Evolutionary conservation across 2,888 invertebrate species (phyloP), one percentile per base, ranked within the genome.

Genomic region (Cephus pygmeus): DNA sequence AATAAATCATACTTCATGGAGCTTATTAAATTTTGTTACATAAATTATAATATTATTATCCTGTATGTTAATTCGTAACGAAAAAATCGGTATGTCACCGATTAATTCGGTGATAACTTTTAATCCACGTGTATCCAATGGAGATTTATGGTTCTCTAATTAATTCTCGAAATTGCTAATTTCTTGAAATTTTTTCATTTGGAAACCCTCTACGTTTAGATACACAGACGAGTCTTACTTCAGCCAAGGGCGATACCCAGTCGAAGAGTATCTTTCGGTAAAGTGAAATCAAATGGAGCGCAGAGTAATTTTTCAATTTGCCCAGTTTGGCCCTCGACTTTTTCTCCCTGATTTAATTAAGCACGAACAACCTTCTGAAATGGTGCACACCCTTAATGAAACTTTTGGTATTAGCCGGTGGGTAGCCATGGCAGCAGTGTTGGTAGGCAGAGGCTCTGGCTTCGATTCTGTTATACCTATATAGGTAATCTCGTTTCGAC

Each of bases 341-440:
- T 56, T 68, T 33, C 33, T 31, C 71, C 69, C 84, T 85, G 87
- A 87, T 87, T 87, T 87, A 87, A 87, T 87, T 88, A 88, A 86
- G 84, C 84, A 81, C 81, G 83, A 71, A 71, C 23, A 71, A 71
- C 71, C 71, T 71, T 71, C 71, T 31, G 6, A 34, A 23, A 71
- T 71, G 12, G 56, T 23, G 56, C 56, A 40, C 75, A 69, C 69
- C 75, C 75, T 77, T 77, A 71, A 77, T 77, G 77, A 77, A 77
- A 77, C 69, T 77, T 77, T 75, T 34, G 77, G 75, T 77, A 77
- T 75, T 74, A 75, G 77, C 77, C 36, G 73, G 76, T 76, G 56
- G 40, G 76, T 73, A 73, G 73, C 77, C 23, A 34, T 74, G 34
- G 34, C 34, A 23, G 33, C 56, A 56, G 31, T n/a, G 33, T 68